Evolutionary conservation across 1,140 invertebrate genomes (phyloP), one percentile per base, ranked within the genome.

Genomic region (Pogonomyrmex californicus): DNA sequence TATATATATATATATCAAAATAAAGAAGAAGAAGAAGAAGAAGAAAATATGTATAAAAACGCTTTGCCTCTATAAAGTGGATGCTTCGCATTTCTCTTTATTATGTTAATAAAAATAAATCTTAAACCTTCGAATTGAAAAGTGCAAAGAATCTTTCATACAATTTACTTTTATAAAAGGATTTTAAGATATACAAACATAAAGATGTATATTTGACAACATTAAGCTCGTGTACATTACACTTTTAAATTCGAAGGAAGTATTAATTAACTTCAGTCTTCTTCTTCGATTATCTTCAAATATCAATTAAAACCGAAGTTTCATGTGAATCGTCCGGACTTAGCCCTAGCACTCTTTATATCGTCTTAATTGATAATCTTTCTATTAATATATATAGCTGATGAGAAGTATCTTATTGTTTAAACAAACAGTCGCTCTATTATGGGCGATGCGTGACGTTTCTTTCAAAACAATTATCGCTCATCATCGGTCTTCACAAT

Each of bases 1-100:
- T 36, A 9, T 36, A 17, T 4, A 4, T n/a, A n/a, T n/a, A n/a
- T n/a, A n/a, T n/a, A n/a, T n/a, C n/a, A n/a, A n/a, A n/a, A n/a
- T n/a, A n/a, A 71, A 54, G 41, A 58, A 47, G 17, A 81, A 71
- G 14, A 75, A 77, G 36, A 62, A 77, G 9, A 88, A 71, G 73
- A 89, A 65, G 54, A 86, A 30, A 38, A 58, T 12, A n/a, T 49
- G 4, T 75, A 58, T 6, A 51, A 56, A 54, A n/a, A 62, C n/a
- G 14, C 23, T 58, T 38, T 76, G 51, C 3, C 10, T 12, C 33
- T 14, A 12, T 7, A 41, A 38, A n/a, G 10, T 41, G 14, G 3
- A 7, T 41, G 44, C 17, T 44, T 70, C 14, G 30, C 30, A 54
- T 33, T 33, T 82, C 1, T 82, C 3, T 71, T 10, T 58, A 56